phyloP scores from a whole-genome alignment of 2,113 vertebrate species.

The Ochotona princeps region DNA sequence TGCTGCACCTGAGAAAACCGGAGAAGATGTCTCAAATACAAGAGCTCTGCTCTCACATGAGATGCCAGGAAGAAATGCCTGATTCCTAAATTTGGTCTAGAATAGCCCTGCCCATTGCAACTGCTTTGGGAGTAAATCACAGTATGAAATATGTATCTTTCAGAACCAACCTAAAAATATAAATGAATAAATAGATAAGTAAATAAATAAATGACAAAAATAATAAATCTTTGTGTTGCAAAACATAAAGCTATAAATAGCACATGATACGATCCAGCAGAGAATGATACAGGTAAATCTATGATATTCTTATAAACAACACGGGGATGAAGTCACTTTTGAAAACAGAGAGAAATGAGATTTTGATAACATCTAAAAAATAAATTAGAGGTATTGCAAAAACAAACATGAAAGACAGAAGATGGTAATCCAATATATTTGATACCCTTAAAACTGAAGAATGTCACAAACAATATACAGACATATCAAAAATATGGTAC shows the following conservation, averaged over 20 bases:
- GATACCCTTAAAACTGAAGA: neutral
- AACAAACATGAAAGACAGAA: neutral
- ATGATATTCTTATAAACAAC: neutral
- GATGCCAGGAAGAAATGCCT: too few species aligned
- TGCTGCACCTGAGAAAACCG: too few species aligned
- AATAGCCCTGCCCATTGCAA: too few species aligned
- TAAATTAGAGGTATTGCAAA: neutral
- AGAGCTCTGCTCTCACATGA: too few species aligned
- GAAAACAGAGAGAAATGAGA: neutral
- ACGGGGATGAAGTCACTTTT: neutral
- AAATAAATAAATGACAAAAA: too few species aligned
- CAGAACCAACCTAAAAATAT: too few species aligned
- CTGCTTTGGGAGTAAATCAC: too few species aligned
- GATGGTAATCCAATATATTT: neutral
- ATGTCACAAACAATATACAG: neutral
- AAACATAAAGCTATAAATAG: neutral
- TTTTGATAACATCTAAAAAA: neutral
- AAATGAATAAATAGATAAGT: too few species aligned
- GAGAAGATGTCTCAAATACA: too few species aligned
- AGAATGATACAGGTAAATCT: neutral
- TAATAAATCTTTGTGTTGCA: too few species aligned
- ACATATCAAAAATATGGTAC: neutral
- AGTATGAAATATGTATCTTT: too few species aligned
- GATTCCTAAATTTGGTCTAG: too few species aligned
- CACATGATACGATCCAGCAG: neutral